A percentile compares a stretch with the other conserved stretches of the same genome.
phyloP scores from a whole-genome alignment of 2,888 invertebrate genomes.

The Nemurella pictetii region DNA sequence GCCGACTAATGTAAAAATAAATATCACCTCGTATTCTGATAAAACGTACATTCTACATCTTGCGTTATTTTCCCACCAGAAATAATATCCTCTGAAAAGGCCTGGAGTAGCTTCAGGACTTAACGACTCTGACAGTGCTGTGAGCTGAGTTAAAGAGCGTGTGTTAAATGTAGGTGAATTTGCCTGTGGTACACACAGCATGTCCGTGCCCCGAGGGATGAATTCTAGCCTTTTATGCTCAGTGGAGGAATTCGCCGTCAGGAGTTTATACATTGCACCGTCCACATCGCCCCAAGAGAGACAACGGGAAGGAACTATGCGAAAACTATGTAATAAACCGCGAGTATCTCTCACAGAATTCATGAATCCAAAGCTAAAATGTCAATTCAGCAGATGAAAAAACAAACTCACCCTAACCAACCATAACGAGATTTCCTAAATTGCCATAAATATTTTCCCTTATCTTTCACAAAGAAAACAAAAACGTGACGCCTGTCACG shows the following conservation, averaged over 20 bases:
- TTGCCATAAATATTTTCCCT: too few species aligned
- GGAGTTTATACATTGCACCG: not conserved
- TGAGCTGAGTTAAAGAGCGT: not conserved
- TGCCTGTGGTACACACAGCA: too few species aligned
- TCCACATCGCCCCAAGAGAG: not conserved
- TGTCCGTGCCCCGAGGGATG: not conserved
- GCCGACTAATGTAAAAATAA: conserved; percentile 25
- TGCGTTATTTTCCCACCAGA: not conserved
- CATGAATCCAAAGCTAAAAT: not conserved
- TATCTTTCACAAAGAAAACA: too few species aligned
- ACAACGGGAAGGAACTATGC: not conserved
- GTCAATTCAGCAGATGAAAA: not conserved
- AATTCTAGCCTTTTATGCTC: not conserved
- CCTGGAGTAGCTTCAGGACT: not conserved
- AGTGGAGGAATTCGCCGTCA: not conserved
- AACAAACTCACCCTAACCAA: too few species aligned
- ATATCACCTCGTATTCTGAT: conserved; percentile 28
- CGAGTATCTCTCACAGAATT: not conserved
- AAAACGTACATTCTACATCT: not conserved
- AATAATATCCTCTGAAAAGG: not conserved
- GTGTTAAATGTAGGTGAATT: not conserved
- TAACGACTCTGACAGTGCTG: not conserved
- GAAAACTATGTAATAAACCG: not conserved
- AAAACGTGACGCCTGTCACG: too few species aligned
- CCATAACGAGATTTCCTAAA: too few species aligned